Evolutionary conservation across 1,140 invertebrate species (phyloP).

Genomic region (Euura lappo): DNA sequence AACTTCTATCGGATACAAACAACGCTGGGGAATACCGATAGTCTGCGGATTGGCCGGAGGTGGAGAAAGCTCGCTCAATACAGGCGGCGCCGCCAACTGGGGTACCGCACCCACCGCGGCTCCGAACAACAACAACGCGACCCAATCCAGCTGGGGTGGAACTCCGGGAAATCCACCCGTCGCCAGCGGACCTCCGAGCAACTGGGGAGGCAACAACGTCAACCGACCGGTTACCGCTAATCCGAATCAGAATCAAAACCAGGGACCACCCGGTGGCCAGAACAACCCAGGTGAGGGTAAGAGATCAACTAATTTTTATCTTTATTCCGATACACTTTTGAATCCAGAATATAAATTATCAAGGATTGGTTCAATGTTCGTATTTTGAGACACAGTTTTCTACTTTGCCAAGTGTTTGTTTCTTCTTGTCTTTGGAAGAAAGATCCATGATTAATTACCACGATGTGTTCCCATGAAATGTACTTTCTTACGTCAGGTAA

Average conservation of each 20-base stretch:
- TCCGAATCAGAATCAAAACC: constrained; percentile 55
- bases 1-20: constrained; percentile 45
- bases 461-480: not conserved
- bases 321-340: too few species aligned
- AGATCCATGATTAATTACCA: too few species aligned
- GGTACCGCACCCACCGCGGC: constrained; percentile 71
- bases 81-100: constrained; percentile 72
- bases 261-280: constrained; percentile 50
- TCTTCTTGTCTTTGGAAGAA: too few species aligned
- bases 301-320: constrained; percentile 9
- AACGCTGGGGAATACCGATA: constrained; percentile 66
- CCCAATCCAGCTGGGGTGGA: constrained; percentile 58
- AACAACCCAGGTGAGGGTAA: constrained; percentile 45
- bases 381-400: too few species aligned
- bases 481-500: constrained; percentile 39
- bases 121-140: constrained; percentile 67
- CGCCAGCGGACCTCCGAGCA: constrained; percentile 47
- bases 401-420: too few species aligned
- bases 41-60: constrained; percentile 73
- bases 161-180: constrained; percentile 62
- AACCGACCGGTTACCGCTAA: constrained; percentile 53
- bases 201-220: constrained; percentile 51
- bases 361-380: too few species aligned
- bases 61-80: constrained; percentile 79
- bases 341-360: too few species aligned